Evolutionary conservation across 2,113 vertebrate genomes (phyloP).

Genomic region (Origma solitaria): DNA sequence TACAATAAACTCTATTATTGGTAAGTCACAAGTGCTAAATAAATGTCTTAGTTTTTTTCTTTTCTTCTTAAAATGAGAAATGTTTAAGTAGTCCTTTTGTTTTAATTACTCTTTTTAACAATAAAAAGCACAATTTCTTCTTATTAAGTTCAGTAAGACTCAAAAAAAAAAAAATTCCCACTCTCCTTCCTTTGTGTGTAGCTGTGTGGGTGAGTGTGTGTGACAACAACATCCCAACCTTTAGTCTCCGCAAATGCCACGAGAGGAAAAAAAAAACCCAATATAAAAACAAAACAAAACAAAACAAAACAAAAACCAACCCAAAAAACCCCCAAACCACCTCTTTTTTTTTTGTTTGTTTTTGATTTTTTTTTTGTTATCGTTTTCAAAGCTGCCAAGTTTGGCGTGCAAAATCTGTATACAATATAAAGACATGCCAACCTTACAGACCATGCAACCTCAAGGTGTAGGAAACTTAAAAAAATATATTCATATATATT

Average conservation of each 20-base stretch:
- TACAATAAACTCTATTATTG: slow-evolving; percentile 80
- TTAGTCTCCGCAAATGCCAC: slow-evolving; percentile 53
- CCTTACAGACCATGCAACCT: slow-evolving; percentile 83
- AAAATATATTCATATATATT: slow-evolving; percentile 80
- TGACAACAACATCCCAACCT: slow-evolving; percentile 50
- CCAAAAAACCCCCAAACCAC: background rate
- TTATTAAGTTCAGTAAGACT: slow-evolving; percentile 71
- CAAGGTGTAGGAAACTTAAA: slow-evolving; percentile 78
- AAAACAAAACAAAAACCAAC: background rate
- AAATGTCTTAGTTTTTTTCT: slow-evolving; percentile 54
- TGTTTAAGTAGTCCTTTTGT: slow-evolving; percentile 75
- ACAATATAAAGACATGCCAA: slow-evolving; percentile 83
- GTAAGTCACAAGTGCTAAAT: slow-evolving; percentile 87
- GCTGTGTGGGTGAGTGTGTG: background rate
- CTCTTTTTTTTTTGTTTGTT: background rate
- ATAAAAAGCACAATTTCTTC: slow-evolving; percentile 82
- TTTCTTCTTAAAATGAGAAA: slow-evolving; percentile 78
- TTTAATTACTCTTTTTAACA: slow-evolving; percentile 66
- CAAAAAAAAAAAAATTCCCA: background rate
- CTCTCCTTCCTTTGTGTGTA: slow-evolving; percentile 49
- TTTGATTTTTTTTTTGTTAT: background rate
- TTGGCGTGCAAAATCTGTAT: slow-evolving; percentile 75
- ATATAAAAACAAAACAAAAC: background rate
- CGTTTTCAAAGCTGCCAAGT: slow-evolving; percentile 69
- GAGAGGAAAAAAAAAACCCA: background rate